Percentiles rank a stretch among this genome's conserved stretches.
phyloP scores from a whole-genome alignment of 2,888 invertebrate species.

The Phanerotoma sp. region DNA sequence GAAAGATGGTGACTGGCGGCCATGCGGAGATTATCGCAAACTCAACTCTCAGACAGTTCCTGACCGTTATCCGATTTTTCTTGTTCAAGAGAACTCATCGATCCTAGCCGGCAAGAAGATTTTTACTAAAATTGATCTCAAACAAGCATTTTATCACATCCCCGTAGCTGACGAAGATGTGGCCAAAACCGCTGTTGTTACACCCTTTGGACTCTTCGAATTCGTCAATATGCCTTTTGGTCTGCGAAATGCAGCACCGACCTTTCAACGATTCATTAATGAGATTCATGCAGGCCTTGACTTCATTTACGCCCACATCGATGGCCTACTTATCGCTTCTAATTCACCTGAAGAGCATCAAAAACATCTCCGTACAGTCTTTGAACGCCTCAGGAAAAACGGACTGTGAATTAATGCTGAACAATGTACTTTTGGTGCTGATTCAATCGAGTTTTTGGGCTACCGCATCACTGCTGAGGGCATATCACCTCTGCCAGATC shows the following conservation, averaged over 20 bases:
- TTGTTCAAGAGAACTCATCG: too few species aligned
- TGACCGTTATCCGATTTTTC: too few species aligned
- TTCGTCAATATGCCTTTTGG: too few species aligned
- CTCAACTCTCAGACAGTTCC: too few species aligned
- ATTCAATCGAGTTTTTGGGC: constrained; percentile 40
- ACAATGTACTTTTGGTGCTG: constrained; percentile 47
- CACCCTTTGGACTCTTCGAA: too few species aligned
- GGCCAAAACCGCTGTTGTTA: constrained; percentile 11
- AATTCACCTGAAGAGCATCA: constrained; percentile 28
- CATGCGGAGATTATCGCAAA: too few species aligned
- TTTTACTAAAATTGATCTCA: constrained; percentile 8
- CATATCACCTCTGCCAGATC: constrained; percentile 43
- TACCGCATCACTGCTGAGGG: constrained; percentile 39
- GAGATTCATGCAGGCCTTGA: neutral
- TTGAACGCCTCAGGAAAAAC: constrained; percentile 26
- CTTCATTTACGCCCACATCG: constrained; percentile 6
- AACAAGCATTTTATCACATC: constrained; percentile 12
- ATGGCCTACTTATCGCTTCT: constrained; percentile 11
- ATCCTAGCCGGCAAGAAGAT: constrained; percentile 10
- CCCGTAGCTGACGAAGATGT: constrained; percentile 19
- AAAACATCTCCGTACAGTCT: constrained; percentile 25
- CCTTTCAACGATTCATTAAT: constrained; percentile 12
- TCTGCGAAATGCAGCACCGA: too few species aligned
- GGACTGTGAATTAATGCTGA: constrained; percentile 32
- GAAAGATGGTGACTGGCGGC: too few species aligned